Base-by-base conservation (phyloP, 2,888 invertebrate genomes). In the Parnassius mnemosyne region DNA sequence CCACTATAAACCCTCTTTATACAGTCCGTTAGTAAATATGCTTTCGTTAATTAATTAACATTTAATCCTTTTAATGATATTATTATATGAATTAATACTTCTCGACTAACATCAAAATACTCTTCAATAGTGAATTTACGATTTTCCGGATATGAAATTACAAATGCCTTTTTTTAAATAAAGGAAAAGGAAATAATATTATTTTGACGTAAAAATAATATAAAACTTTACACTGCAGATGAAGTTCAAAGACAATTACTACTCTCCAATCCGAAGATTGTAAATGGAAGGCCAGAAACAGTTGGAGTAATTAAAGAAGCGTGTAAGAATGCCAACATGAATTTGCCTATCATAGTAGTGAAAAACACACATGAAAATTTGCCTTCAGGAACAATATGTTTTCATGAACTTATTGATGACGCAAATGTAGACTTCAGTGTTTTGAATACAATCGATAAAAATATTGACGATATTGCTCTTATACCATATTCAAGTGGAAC, bases 401-500 rank as follows among this genome's bases (percentile, higher is more conserved):
- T 95, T 71, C 81, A 89, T 68, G 94, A 94, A 77, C 71, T 94
- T 16, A 86, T 87, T 1, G 80, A 92, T 63, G 87, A 82, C 42
- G 82, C 84, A 43, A 74, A 76, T 69, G 80, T 92, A n/a, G 92
- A 94, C 65, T 85, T 89, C 42, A 84, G 89, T 65, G 77, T 85
- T 53, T 70, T 93, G 12, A 87, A 81, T 65, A 72, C 84, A n/a
- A 83, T 86, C 46, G 77, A 73, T 2, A 79, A 78, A 53, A 76
- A 71, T 12, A 71, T 89, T 2, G 86, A 94, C 10, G 95, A 95
- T 69, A 82, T 94, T 3, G 92, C 93, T 0, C 81, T 95, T 25
- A 74, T 97, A 61, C 96, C 96, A 0, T 97, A 95, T 85, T 97
- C 97, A 3, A 96, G 96, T 78, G 96, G 96, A 1, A 97, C 97